Evolutionary conservation across 1,140 invertebrate genomes (phyloP), one percentile per base, ranked within the genome.

Genomic region (Leguminivora glycinivorella): DNA sequence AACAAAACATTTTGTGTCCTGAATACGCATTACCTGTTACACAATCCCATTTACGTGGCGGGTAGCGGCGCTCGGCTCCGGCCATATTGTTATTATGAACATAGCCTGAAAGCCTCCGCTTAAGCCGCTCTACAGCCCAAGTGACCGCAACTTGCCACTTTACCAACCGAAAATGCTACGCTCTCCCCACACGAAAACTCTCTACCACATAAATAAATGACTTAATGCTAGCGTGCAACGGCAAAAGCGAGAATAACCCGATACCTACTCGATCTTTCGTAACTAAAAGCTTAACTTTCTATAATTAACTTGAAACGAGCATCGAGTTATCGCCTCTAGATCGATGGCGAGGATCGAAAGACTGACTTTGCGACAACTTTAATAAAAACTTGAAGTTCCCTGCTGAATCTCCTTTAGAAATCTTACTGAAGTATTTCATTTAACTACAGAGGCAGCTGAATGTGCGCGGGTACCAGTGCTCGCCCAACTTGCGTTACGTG

Each of bases 381-480:
- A 40, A 40, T 38, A 67, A 67, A 40, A 38, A 40, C 66, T 19
- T 25, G 1, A 40, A 67, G 34, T 67, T 67, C 19, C 34, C 34
- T 6, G 34, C 19, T 22, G 38, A 67, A 40, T 68, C 25, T 22
- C 22, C 47, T n/a, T 47, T 9, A 52, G 47, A 5, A 52, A 52
- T 52, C 47, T 34, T n/a, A 63, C 24, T 29, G 58, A 63, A 31
- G 25, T 31, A 26, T 47, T 68, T 52, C 24, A 12, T 68, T 68
- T 83, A 77, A 77, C 75, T 92, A 79, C 94, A 96, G 95, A 95
- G 95, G 83, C 96, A 96, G 91, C 93, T 97, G 75, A 96, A 96
- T 92, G 96, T 96, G 69, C 95, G 95, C 81, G 95, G 95, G 72
- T 97, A 96, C 92, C 94, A 96, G 88, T 96, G 95, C 88, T 96